phyloP scores from a whole-genome alignment of 2,888 invertebrate genomes.

The Ashinkailepas kermadecensis region DNA sequence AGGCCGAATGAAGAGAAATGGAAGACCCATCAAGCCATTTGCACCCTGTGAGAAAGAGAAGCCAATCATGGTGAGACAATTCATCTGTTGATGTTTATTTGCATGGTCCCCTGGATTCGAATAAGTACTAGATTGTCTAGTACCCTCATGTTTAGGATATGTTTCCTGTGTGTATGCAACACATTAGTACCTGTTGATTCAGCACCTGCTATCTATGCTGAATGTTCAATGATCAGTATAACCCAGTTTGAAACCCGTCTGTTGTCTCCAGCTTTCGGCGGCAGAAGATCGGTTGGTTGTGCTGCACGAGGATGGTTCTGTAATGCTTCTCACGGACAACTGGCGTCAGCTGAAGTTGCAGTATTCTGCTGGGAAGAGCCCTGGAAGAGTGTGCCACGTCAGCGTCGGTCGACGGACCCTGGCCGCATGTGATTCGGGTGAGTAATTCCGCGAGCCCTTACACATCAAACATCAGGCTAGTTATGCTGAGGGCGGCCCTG shows the following conservation, averaged over 20 bases:
- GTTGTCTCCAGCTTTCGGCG: neutral
- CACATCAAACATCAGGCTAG: too few species aligned
- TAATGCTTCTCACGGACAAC: neutral
- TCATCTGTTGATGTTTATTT: neutral
- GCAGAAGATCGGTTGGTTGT: neutral
- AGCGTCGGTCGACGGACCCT: neutral
- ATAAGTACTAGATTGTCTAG: too few species aligned
- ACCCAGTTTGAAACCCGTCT: neutral
- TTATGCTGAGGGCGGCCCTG: too few species aligned
- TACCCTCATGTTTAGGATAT: too few species aligned
- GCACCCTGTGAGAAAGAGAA: neutral
- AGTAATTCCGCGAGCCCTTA: neutral
- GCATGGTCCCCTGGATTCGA: too few species aligned
- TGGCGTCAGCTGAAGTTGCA: neutral
- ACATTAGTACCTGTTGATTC: too few species aligned
- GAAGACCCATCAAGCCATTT: neutral
- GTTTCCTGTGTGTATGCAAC: too few species aligned
- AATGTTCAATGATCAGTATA: neutral
- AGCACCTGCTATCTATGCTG: neutral
- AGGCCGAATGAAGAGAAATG: neutral
- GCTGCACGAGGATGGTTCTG: neutral
- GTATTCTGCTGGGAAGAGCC: neutral
- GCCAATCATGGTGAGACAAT: neutral
- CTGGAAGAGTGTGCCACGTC: neutral
- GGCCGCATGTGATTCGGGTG: neutral